These are phyloP conservation scores for Dendrocincla fuliginosa DNA, from an alignment of 2,797 vertebrate species.

Conservation along the genomic window DNA sequence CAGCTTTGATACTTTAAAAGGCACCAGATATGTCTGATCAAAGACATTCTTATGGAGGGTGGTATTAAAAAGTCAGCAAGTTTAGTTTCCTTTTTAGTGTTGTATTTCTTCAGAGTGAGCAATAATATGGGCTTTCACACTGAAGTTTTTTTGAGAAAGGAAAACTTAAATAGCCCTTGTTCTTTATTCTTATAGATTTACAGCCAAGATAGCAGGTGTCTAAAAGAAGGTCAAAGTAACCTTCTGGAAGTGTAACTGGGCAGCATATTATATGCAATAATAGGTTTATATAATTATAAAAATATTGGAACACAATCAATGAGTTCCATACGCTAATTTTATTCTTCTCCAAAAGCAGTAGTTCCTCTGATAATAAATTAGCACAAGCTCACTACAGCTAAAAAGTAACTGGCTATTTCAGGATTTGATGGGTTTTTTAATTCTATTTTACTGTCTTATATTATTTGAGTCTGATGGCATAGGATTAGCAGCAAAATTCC, in stretches of 20 bases:
- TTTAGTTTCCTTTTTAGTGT: background rate
- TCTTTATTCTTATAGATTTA: background rate
- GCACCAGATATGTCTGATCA: background rate
- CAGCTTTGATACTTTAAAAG: background rate
- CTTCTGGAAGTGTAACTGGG: background rate
- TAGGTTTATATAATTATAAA: background rate
- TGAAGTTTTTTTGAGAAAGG: background rate
- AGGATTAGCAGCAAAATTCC: background rate
- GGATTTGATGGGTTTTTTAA: fast-evolving
- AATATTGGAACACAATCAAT: background rate
- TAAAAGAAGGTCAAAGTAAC: background rate
- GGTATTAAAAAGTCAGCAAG: background rate
- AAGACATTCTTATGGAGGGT: background rate
- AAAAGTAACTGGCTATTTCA: background rate
- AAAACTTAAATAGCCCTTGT: background rate
- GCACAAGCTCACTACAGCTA: background rate
- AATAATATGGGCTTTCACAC: background rate
- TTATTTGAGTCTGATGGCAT: background rate
- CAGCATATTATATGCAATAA: background rate
- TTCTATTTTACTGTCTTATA: background rate
- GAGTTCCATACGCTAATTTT: background rate
- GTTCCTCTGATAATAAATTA: background rate
- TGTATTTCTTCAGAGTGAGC: background rate
- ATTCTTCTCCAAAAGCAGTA: background rate
- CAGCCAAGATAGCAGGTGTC: background rate